Percentiles rank a stretch among this genome's conserved stretches.
These are phyloP conservation scores for Trichonephila inaurata DNA, from an alignment of 1,140 invertebrate genomes.

Conservation along the genomic window DNA sequence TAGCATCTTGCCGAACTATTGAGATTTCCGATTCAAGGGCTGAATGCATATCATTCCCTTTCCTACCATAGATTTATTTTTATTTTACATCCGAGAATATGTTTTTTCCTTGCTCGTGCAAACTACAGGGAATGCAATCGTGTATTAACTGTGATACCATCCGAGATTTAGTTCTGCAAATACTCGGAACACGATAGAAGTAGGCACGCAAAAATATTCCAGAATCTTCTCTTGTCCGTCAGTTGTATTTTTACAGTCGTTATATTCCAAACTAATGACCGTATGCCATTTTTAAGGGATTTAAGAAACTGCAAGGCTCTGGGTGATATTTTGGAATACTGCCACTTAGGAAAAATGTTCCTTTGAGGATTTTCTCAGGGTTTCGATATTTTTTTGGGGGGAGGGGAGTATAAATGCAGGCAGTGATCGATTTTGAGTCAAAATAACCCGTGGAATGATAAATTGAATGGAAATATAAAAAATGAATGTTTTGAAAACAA, in stretches of 20 bases:
- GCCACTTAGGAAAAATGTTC: too few relatives aligned
- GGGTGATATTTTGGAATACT: neutral
- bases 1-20: conserved; percentile 5
- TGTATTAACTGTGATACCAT: neutral
- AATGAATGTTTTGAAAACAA: neutral
- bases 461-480: neutral
- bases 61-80: neutral
- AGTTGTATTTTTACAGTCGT: neutral
- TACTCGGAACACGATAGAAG: neutral
- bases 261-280: neutral
- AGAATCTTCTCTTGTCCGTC: neutral
- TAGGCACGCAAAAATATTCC: neutral
- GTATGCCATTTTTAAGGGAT: neutral
- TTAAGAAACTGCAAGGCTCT: neutral
- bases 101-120: neutral
- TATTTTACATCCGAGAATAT: too few relatives aligned
- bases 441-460: neutral
- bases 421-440: neutral
- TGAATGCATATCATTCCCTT: neutral
- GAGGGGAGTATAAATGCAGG: neutral
- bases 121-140: neutral
- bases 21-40: conserved; percentile 6
- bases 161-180: neutral
- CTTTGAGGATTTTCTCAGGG: too few relatives aligned
- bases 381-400: too few relatives aligned